Evolutionary conservation across 2,888 invertebrate species (phyloP), one percentile per base, ranked within the genome.

Genomic region (Cheilosia impressa): DNA sequence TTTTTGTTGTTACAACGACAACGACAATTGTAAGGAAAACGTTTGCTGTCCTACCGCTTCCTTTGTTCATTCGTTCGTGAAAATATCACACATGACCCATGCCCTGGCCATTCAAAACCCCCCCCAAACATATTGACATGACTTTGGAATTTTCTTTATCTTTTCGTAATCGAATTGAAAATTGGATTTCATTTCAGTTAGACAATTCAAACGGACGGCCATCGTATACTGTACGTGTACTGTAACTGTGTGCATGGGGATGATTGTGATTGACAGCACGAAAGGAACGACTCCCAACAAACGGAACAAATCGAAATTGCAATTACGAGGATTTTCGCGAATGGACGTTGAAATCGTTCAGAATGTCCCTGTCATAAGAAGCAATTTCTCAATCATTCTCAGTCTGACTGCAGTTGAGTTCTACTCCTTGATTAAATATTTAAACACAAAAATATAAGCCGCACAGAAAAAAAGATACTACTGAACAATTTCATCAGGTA

Each of bases 141-240:
- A 81, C 85, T 85, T 81, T 81, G 63, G 76, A 85, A 85, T 81
- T 81, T 85, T 81, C 85, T 77, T 81, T 81, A 85, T 85, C 81
- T 81, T 81, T 76, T 77, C 72, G 85, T 85, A 85, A 85, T 85
- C 85, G 85, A 85, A 85, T 85, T 85, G 85, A 85, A 85, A 85
- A 85, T 85, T 85, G 85, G 85, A 81, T 81, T 85, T 81, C 60
- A 62, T 81, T 76, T 38, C 50, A 79, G 53, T 62, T 50, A 72
- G 85, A 85, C 85, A 77, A 80, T 63, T 68, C 71, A 62, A 72
- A 80, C 43, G 71, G 81, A 76, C 80, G 57, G 63, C 58, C 78
- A 65, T 63, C 72, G 53, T 62, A 52, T 68, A 55, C 72, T 52
- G 31, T 63, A 41, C 13, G 34, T 6, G 27, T 7, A 7, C 53